Conservation (phyloP, 2,888 invertebrate species). For the Drosophila subsilvestris region DNA sequence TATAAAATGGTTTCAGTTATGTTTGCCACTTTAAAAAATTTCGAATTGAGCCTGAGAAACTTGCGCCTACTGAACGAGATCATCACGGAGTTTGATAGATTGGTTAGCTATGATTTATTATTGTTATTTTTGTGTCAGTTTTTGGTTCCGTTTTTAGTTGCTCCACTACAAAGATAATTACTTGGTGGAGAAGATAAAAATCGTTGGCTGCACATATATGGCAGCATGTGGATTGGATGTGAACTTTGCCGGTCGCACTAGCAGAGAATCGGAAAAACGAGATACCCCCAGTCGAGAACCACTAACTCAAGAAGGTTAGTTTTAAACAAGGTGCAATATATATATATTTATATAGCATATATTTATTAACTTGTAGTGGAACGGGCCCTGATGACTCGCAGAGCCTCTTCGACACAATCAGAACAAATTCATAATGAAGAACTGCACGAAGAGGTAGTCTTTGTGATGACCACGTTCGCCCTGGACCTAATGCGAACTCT, state of each 20-base stretch:
- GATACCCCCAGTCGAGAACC: not conserved
- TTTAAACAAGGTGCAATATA: not conserved
- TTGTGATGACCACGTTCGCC: conserved; percentile 85
- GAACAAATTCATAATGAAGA: not conserved
- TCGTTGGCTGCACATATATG: conserved; percentile 98
- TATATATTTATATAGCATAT: not conserved
- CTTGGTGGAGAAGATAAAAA: conserved; percentile 97
- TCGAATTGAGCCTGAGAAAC: conserved; percentile 87
- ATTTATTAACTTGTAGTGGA: not conserved
- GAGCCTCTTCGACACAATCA: not conserved
- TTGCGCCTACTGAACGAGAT: conserved; percentile 93
- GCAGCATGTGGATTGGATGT: conserved; percentile 96
- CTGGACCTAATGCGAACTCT: conserved; percentile 88
- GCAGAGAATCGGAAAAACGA: conserved; percentile 13
- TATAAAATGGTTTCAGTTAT: conserved; percentile 96
- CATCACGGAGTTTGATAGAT: conserved; percentile 95
- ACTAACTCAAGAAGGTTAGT: not conserved
- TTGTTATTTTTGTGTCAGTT: not conserved
- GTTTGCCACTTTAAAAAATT: conserved; percentile 96
- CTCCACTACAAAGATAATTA: conserved; percentile 86
- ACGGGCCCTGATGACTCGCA: not conserved
- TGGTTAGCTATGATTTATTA: conserved; percentile 82
- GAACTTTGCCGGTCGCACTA: conserved; percentile 85
- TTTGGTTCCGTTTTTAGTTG: conserved; percentile 84
- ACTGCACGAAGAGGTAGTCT: conserved; percentile 85